Evolutionary conservation across 2,797 vertebrate species (phyloP).

Genomic region (Rhynchotus rufescens): DNA sequence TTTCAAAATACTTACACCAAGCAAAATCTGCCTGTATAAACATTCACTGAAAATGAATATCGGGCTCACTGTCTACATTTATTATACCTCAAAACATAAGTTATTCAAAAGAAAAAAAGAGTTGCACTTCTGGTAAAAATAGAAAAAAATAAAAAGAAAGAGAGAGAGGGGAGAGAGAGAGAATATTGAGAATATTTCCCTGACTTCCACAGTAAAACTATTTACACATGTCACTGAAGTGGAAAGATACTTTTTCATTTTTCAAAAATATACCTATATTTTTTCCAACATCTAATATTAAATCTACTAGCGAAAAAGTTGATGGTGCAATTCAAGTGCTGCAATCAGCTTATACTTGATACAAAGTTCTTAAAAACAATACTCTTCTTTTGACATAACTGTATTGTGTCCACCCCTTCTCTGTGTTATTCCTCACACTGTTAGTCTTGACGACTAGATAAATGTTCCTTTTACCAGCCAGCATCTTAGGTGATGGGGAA

Average conservation of each 20-base stretch:
- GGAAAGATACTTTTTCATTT: background rate
- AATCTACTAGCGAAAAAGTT: background rate
- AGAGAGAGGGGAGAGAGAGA: background rate
- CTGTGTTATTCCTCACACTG: background rate
- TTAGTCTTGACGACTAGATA: background rate
- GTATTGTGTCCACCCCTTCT: background rate
- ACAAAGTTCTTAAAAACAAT: background rate
- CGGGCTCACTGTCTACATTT: background rate
- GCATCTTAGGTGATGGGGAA: background rate
- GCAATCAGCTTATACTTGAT: background rate
- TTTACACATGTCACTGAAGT: background rate
- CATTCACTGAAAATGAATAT: background rate
- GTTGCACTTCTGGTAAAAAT: background rate
- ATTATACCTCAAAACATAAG: background rate
- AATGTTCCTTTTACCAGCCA: background rate
- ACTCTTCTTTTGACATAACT: background rate
- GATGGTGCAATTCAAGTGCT: background rate
- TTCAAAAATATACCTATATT: background rate
- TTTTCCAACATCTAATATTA: background rate
- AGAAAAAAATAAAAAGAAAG: background rate
- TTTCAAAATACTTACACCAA: background rate
- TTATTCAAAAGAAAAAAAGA: background rate
- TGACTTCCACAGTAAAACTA: background rate
- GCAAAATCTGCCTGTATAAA: background rate
- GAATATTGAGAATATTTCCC: background rate